Evolutionary conservation across 2,797 vertebrate genomes (phyloP).

Genomic region (Dipus sagitta): DNA sequence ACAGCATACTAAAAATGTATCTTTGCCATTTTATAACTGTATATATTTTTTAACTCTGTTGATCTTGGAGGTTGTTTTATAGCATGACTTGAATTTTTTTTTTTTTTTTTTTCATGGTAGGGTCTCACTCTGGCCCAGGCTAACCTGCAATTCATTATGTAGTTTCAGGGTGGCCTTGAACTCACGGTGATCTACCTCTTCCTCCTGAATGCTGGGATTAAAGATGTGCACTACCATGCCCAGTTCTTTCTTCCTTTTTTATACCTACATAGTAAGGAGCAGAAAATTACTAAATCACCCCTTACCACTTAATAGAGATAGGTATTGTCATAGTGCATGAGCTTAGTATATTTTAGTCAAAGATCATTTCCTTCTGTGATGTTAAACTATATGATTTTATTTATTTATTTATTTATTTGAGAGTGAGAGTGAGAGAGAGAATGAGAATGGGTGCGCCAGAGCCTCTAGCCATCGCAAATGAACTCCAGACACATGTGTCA

Average conservation of each 20-base stretch:
- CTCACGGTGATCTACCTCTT: too few relatives aligned
- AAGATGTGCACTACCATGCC: too few relatives aligned
- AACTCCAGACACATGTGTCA: too few relatives aligned
- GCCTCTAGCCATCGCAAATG: too few relatives aligned
- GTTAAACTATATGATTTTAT: conserved; percentile 12
- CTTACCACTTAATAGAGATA: conserved; percentile 26
- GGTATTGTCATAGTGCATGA: not conserved
- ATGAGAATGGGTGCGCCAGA: too few relatives aligned
- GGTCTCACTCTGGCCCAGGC: too few relatives aligned
- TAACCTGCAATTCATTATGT: too few relatives aligned
- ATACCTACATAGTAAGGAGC: not conserved
- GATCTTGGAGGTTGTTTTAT: conserved; percentile 8
- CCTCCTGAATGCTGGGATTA: too few relatives aligned
- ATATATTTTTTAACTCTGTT: not conserved
- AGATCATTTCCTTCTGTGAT: conserved; percentile 51
- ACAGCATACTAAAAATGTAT: not conserved
- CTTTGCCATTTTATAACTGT: not conserved
- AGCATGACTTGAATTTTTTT: not conserved
- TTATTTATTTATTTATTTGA: too few relatives aligned
- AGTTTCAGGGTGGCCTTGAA: too few relatives aligned
- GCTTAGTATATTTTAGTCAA: not conserved
- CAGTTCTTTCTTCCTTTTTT: conserved; percentile 47
- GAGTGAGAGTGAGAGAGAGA: conserved; percentile 54
- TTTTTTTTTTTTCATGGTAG: too few relatives aligned
- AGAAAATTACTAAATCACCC: conserved; percentile 48